These are phyloP conservation scores for Hypocryptadius cinnamomeus DNA, from an alignment of 2,113 vertebrate genomes.

Conservation along the genomic window DNA sequence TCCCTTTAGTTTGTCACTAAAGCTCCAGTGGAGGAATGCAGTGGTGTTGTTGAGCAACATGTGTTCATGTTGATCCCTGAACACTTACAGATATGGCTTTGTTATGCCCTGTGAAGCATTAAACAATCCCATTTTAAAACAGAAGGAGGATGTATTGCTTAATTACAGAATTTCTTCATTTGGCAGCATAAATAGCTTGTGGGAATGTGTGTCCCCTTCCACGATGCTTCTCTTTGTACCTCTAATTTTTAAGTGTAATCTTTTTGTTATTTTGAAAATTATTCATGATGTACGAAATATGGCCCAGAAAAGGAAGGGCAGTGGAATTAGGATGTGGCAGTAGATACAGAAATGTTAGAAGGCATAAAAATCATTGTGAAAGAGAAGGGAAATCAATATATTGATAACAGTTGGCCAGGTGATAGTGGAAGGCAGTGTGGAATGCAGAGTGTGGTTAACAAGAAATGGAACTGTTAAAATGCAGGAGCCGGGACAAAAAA, in stretches of 20 bases:
- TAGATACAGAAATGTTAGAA: not conserved
- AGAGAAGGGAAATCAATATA: not conserved
- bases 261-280: not conserved
- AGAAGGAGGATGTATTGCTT: not conserved
- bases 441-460: not conserved
- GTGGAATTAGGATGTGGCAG: not conserved
- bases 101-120: not conserved
- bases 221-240: not conserved
- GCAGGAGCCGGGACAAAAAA: not conserved
- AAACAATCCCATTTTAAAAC: not conserved
- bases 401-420: not conserved
- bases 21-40: not conserved
- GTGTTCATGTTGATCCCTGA: not conserved
- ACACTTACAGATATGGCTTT: not conserved
- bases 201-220: not conserved
- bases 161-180: not conserved
- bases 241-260: not conserved
- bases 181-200: not conserved
- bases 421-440: not conserved
- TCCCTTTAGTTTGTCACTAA: not conserved
- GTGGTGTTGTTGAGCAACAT: not conserved
- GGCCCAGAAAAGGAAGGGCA: not conserved
- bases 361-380: not conserved
- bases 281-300: accelerated
- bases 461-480: not conserved